A percentile compares a stretch with the other conserved stretches of the same genome.
Conservation (phyloP, 2,797 vertebrate species). For the Vespertilio murinus region DNA sequence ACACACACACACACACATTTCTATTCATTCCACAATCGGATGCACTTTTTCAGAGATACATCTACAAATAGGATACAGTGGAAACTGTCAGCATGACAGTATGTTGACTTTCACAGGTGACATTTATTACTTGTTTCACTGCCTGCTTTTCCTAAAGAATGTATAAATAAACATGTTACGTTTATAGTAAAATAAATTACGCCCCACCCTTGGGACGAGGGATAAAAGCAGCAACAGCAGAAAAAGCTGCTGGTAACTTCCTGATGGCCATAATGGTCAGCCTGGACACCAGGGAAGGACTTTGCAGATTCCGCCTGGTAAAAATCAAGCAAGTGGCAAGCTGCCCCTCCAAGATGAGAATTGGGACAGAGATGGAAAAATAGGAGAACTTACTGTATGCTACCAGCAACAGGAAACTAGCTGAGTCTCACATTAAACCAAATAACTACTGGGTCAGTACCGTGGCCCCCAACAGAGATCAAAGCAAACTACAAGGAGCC, state of each 20-base stretch:
- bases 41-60: not conserved
- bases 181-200: not conserved
- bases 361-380: not conserved
- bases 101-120: not conserved
- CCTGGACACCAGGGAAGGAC: not conserved
- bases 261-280: not conserved
- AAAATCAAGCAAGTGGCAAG: not conserved
- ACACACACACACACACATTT: not conserved
- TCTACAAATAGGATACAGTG: too few relatives aligned
- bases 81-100: not conserved
- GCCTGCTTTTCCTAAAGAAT: not conserved
- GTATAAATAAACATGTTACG: not conserved
- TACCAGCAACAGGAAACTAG: not conserved
- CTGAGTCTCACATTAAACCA: not conserved
- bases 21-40: not conserved
- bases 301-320: not conserved
- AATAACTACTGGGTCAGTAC: not conserved
- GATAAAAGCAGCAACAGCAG: not conserved
- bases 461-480: not conserved
- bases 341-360: not conserved
- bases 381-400: not conserved
- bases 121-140: not conserved
- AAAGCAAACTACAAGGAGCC: not conserved
- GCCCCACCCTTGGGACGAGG: not conserved
- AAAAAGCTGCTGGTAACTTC: not conserved